A percentile compares a stretch with the other conserved stretches of the same genome.
Conservation (phyloP, 92 coral and sea anemone genomes). For the Epizoanthus scotinus region DNA sequence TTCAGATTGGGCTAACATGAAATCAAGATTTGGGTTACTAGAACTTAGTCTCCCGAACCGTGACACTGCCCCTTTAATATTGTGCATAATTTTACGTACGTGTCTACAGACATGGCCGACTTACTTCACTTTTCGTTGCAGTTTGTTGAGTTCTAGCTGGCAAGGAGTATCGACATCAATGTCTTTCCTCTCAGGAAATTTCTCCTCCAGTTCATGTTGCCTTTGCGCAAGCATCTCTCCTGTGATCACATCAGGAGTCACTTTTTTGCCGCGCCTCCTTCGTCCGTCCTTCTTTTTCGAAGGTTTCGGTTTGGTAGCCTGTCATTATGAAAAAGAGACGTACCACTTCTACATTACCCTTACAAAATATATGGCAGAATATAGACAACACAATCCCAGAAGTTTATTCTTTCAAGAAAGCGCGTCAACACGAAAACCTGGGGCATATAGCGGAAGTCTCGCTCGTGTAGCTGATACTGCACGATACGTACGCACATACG, state of each 20-base stretch:
- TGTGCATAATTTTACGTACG: neutral
- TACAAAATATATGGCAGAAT: neutral
- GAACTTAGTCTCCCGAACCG: too few species aligned
- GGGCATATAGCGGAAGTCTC: neutral
- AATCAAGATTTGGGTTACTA: too few species aligned
- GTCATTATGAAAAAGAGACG: neutral
- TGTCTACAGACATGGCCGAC: neutral
- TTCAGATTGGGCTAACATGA: too few species aligned
- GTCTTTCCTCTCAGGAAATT: conserved; percentile 94
- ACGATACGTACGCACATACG: too few species aligned
- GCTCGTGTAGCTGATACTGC: too few species aligned
- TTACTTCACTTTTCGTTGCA: conserved; percentile 95
- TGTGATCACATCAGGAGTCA: conserved; percentile 48
- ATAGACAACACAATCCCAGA: too few species aligned
- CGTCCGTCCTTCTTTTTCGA: conserved; percentile 71
- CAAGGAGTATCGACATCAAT: conserved; percentile 93
- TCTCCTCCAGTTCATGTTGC: conserved; percentile 86
- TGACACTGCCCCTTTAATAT: too few species aligned
- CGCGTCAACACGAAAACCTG: neutral
- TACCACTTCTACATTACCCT: neutral
- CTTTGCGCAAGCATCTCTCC: conserved; percentile 78
- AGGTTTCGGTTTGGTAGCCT: conserved; percentile 77
- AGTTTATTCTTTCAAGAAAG: neutral
- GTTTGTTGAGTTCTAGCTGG: conserved; percentile 79
- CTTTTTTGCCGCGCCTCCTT: conserved; percentile 55